Percentiles rank a stretch among this genome's conserved stretches.
Conservation (phyloP, 2,113 vertebrate genomes). For the Nannospalax galili region DNA sequence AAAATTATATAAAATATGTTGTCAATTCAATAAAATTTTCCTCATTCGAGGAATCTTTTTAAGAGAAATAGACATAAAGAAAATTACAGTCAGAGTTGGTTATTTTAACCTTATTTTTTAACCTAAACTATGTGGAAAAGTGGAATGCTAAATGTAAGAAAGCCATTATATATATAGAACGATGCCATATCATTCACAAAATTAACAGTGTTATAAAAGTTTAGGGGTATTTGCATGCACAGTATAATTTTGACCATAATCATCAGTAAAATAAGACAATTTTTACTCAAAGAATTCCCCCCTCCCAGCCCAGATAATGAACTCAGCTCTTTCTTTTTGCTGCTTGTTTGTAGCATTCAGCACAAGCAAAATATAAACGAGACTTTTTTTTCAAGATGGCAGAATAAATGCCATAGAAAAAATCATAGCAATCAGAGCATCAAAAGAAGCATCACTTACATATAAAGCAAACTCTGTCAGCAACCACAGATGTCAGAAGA, state of each 20-base stretch:
- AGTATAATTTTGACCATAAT: neutral
- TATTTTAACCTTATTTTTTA: neutral
- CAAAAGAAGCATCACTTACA: neutral
- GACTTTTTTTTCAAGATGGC: neutral
- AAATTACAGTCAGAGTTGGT: neutral
- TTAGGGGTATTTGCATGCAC: neutral
- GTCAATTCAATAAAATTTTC: no score
- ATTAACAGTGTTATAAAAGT: no score
- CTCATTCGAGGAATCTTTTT: no score
- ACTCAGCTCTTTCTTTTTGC: neutral
- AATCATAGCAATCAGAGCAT: neutral
- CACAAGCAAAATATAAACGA: neutral
- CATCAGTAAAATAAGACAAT: no score
- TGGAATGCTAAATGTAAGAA: neutral
- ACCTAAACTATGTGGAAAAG: neutral
- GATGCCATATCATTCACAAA: no score
- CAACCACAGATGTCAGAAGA: neutral
- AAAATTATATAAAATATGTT: no score
- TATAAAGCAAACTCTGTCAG: slow-evolving; percentile 9
- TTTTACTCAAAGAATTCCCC: no score
- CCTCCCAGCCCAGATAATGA: no score
- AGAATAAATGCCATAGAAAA: neutral
- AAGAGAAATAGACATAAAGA: no score
- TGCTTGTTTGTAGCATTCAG: neutral
- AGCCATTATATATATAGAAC: neutral